Base-by-base conservation (phyloP, 2,888 invertebrate genomes). In the Aleiodes alternator region DNA sequence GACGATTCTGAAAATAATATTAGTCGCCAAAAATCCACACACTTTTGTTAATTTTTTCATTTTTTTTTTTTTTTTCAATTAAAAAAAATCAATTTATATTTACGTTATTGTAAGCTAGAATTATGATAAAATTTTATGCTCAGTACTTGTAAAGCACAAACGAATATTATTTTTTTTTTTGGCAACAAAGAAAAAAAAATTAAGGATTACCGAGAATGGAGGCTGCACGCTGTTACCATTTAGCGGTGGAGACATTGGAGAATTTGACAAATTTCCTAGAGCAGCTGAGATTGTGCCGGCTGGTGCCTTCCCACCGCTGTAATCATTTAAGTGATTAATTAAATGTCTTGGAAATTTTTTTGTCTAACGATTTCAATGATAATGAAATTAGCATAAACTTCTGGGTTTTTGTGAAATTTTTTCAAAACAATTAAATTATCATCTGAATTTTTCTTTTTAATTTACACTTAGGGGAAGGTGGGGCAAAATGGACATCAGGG, bases 221-320 rank as follows among this genome's bases (percentile, higher is more conserved):
- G 91, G 91, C 75, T 92, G 91, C 34, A 93, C 92, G 11, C 92
- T 92, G 80, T 92, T 92, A 82, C 91, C 92, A 79, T 91, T 91
- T 86, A 92, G 93, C 76, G 92, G 91, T 78, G 94, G 93, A 34
- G 94, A 92, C 56, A 93, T 87, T 76, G 94, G 93, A 61, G 93
- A 90, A 88, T 89, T 81, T 14, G 78, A 77, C 31, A 84, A 78
- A 76, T 85, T 87, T 78, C 91, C 90, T 81, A 96, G 90, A 74
- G 95, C 95, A 75, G 95, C 93, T 75, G 95, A 94, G 85, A 96
- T 95, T 69, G 95, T 92, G 86, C 92, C 93, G 79, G 93, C 93
- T 79, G 95, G 95, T 84, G 94, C 90, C 87, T 93, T 94, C 81
- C 92, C 92, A 85, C 94, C 93, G 78, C 95, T 93, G 85, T 29